These are phyloP conservation scores for Trichosurus vulpecula DNA, from an alignment of 2,797 vertebrate species.

Conservation along the genomic window DNA sequence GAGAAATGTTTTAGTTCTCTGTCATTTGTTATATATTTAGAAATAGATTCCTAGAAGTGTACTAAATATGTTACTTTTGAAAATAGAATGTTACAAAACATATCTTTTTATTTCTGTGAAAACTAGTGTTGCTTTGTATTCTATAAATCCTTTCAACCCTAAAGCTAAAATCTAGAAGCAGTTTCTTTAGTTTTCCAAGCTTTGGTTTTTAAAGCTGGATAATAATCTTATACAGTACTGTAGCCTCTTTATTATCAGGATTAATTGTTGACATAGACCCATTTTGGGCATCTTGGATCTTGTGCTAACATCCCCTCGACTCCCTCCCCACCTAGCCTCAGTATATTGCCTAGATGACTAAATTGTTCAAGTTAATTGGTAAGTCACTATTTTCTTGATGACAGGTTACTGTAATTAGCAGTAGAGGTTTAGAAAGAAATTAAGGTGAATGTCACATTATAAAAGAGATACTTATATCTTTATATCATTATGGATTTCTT, in stretches of 20 bases:
- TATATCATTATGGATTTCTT: background rate
- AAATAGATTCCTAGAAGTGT: too few species aligned
- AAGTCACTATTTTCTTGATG: background rate
- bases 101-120: background rate
- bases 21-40: background rate
- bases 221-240: background rate
- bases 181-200: too few species aligned
- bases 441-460: background rate
- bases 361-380: background rate
- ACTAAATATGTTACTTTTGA: too few species aligned
- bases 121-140: background rate
- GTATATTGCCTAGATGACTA: background rate
- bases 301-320: too few species aligned
- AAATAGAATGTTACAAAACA: background rate
- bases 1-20: background rate
- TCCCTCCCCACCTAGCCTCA: background rate
- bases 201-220: too few species aligned
- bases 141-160: too few species aligned
- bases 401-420: background rate
- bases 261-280: background rate
- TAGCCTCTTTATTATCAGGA: background rate
- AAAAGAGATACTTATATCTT: background rate
- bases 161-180: too few species aligned
- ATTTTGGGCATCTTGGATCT: too few species aligned
- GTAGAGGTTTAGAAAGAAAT: background rate